Base-by-base conservation (phyloP, 1,140 invertebrate species). In the Bathynomus jamesi region DNA sequence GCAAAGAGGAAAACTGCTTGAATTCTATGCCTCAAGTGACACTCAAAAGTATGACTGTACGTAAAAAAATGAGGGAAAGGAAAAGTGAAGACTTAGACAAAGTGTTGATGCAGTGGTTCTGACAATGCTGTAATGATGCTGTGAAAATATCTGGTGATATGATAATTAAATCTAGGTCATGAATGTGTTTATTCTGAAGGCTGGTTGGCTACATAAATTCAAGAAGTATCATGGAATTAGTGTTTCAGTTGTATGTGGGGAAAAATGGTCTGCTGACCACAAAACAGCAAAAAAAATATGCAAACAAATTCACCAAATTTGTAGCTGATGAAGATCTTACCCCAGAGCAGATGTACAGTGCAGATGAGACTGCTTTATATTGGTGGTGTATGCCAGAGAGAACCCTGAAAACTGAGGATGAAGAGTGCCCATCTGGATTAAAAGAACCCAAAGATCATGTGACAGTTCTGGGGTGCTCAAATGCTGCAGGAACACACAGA, bases 401-500 rank as follows among this genome's bases (percentile, higher is more conserved):
- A 70, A 65, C 69, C 5, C 24, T 24, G 17, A 32, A 25, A 64
- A 32, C 69, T 0, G 13, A 27, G 30, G 69, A 70, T 25, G 28
- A 24, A 69, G 28, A 21, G 17, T 28, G n/a, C 7, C 32, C 32
- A 60, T 46, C 64, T 17, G 30, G 70, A 4, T 17, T 66, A 24
- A 71, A 66, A 30, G 62, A 29, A n/a, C 64, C 21, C 0, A 67
- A 71, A 60, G 70, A 71, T 66, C 24, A 28, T 28, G 24, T 65
- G 13, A 65, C 28, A 24, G 28, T 70, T 17, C 8, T 70, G 28
- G 61, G 28, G 28, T 63, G 63, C 40, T 66, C 1, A 17, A 66
- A 71, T 31, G 64, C 30, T n/a, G 46, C 70, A 53, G 70, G 70
- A 7, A 71, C 63, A 3, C 64, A 71, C 27, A 71, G 29, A 17